A percentile compares a stretch with the other conserved stretches of the same genome.
Evolutionary conservation across 1,140 invertebrate species (phyloP).

Genomic region (Meteorus sp.): DNA sequence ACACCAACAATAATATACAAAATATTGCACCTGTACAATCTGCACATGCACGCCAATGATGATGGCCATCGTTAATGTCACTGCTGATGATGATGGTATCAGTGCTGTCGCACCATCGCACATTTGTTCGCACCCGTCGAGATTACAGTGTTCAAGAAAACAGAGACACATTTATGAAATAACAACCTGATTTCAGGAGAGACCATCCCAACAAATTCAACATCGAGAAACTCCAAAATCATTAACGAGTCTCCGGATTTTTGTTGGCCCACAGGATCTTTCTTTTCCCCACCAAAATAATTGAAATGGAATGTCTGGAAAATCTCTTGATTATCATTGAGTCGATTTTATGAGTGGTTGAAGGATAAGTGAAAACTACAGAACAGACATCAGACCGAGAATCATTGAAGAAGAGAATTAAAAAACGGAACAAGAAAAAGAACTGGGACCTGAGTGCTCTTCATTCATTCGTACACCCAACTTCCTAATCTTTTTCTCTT

Average conservation of each 20-base stretch:
- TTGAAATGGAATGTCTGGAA: too few relatives aligned
- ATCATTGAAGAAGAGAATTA: not conserved
- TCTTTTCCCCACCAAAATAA: too few relatives aligned
- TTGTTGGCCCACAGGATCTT: too few relatives aligned
- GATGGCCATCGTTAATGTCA: not conserved
- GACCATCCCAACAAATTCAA: not conserved
- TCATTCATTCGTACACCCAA: not conserved
- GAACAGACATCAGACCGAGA: not conserved
- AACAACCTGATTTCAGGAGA: slow-evolving; percentile 29
- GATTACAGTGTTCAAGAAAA: not conserved
- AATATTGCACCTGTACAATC: too few relatives aligned
- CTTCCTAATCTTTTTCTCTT: not conserved
- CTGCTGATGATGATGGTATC: not conserved
- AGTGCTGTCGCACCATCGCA: slow-evolving; percentile 4
- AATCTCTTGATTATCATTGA: too few relatives aligned
- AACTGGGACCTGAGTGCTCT: not conserved
- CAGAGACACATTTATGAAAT: slow-evolving; percentile 16
- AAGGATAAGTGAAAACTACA: too few relatives aligned
- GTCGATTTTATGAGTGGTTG: too few relatives aligned
- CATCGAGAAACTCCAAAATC: not conserved
- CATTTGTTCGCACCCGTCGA: not conserved
- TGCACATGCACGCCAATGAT: slow-evolving; percentile 11
- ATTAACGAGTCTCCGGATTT: not conserved
- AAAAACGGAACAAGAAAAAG: not conserved
- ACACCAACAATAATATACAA: too few relatives aligned